A percentile compares a stretch with the other conserved stretches of the same genome.
phyloP scores from a whole-genome alignment of 92 coral and sea anemone species.

The Metridium senile region DNA sequence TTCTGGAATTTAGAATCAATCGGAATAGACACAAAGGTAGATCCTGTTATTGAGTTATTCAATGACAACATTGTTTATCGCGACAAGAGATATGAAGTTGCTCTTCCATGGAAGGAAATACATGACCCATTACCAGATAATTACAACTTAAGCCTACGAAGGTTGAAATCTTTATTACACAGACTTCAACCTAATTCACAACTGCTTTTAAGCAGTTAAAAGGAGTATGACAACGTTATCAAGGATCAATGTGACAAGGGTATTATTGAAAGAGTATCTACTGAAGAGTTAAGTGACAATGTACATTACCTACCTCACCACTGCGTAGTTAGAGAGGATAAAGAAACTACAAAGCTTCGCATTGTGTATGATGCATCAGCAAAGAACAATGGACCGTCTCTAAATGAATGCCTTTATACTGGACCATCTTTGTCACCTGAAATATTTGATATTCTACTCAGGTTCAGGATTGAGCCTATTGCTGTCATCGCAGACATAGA shows the following conservation, averaged over 20 bases:
- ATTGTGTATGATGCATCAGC: slow-evolving; percentile 34
- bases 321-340: slow-evolving; percentile 20
- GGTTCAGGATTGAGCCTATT: slow-evolving; percentile 23
- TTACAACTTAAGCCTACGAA: slow-evolving; percentile 29
- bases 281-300: neutral
- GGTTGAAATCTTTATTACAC: slow-evolving; percentile 32
- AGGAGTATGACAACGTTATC: slow-evolving; percentile 40
- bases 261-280: slow-evolving; percentile 29
- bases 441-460: slow-evolving; percentile 20
- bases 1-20: slow-evolving; percentile 61
- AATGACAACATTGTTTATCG: slow-evolving; percentile 27
- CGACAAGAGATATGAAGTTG: slow-evolving; percentile 43
- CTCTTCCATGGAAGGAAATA: slow-evolving; percentile 48
- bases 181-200: slow-evolving; percentile 23
- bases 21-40: slow-evolving; percentile 24
- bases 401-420: slow-evolving; percentile 39
- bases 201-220: neutral
- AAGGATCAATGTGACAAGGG: slow-evolving; percentile 42
- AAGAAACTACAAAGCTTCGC: slow-evolving; percentile 30
- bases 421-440: slow-evolving; percentile 34
- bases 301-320: slow-evolving; percentile 24
- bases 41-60: slow-evolving; percentile 38
- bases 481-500: slow-evolving; percentile 33
- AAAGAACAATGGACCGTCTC: slow-evolving; percentile 18
- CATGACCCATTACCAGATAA: slow-evolving; percentile 56